Evolutionary conservation across 2,113 vertebrate species (phyloP).

Genomic region (Phalacrocorax carbo): DNA sequence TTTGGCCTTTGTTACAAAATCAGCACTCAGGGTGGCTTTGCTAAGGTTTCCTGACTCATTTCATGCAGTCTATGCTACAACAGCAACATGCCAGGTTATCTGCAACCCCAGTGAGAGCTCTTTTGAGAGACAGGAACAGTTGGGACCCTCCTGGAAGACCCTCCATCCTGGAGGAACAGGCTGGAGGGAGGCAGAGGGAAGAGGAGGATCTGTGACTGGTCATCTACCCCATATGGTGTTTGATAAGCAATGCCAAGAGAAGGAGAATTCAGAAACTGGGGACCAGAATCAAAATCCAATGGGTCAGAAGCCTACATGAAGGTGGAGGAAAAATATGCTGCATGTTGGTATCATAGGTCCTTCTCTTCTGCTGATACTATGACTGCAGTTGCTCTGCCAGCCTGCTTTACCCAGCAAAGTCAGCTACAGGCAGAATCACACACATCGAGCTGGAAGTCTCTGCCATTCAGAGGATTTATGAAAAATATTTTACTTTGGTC

Average conservation of each 20-base stretch:
- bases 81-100: neutral
- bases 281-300: neutral
- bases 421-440: neutral
- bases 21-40: neutral
- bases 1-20: neutral
- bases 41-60: neutral
- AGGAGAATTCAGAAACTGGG: neutral
- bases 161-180: neutral
- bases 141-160: neutral
- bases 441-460: neutral
- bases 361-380: neutral
- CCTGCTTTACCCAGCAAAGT: neutral
- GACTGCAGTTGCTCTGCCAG: neutral
- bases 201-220: neutral
- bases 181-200: neutral
- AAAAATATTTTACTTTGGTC: constrained; percentile 28
- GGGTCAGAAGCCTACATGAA: neutral
- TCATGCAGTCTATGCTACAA: neutral
- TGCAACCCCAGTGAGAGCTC: neutral
- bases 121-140: neutral
- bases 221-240: neutral
- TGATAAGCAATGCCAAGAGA: neutral
- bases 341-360: neutral
- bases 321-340: neutral
- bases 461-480: neutral